Base-by-base conservation (phyloP, 2,888 invertebrate genomes). In the Drosophila helvetica region DNA sequence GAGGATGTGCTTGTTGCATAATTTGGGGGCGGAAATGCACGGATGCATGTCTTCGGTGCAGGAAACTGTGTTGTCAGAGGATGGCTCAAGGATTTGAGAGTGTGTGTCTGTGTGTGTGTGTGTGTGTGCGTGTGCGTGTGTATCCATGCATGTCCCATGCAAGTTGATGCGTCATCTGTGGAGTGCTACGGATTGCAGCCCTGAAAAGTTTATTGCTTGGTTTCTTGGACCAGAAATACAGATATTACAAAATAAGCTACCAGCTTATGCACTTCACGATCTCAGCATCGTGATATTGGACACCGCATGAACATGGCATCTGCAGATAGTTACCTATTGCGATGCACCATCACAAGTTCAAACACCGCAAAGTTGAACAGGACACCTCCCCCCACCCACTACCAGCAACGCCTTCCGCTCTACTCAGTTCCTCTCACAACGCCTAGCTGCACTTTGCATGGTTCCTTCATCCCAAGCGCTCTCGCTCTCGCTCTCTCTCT, bases 361-460 rank as follows among this genome's bases (percentile, higher is more conserved):
- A 86, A 77, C 78, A 88, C 83, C 88, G 80, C 86, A 86, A 82
- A 79, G 78, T 78, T 84, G 83, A 70, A 61, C 82, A 70, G 58
- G 54, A n/a, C 55, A 42, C 52, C 53, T 27, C 27, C 30, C 53
- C 18, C 2, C 33, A 5, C 33, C 12, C 15, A 2, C 33, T 1
- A 33, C 18, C 61, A 46, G 8, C 50, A 3, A 43, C 33, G 12
- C 38, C 51, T 4, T 52, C 1, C 27, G 50, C 48, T 19, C 48
- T 47, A 27, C 27, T 27, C 27, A 8, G 27, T 8, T 27, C 27
- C 33, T 15, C 33, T 15, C 15, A n/a, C 38, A 38, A 38, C 2
- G 38, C 38, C 38, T 52, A 46, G 33, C 66, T 56, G 46, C 63
- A 51, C 66, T 55, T 55, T 52, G 43, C 61, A 48, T 25, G 17